phyloP scores from a whole-genome alignment of 2,797 vertebrate genomes.

The Nasua narica region DNA sequence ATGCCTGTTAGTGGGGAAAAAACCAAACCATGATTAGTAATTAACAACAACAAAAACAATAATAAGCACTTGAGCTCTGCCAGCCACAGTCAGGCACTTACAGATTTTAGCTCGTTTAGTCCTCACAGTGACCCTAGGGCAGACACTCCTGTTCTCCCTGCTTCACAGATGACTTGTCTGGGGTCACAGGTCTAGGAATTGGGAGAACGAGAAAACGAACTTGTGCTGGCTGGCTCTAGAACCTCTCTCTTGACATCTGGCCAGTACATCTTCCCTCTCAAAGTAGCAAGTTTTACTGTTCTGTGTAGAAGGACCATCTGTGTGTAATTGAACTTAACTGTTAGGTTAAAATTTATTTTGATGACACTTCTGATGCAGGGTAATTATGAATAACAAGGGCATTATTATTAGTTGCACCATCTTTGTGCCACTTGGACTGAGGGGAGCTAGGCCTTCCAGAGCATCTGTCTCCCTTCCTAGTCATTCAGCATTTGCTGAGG shows the following conservation, averaged over 20 bases:
- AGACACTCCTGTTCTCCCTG: neutral
- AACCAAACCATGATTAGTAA: neutral
- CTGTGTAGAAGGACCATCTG: neutral
- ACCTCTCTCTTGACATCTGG: neutral
- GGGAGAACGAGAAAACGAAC: neutral
- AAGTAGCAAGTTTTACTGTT: neutral
- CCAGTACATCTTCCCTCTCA: neutral
- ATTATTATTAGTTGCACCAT: neutral
- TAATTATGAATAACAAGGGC: neutral
- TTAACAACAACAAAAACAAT: neutral
- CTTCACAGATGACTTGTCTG: neutral
- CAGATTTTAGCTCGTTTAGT: neutral
- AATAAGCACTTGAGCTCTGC: neutral
- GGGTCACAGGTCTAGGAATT: neutral
- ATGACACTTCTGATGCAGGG: neutral
- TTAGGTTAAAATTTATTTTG: conserved; percentile 18
- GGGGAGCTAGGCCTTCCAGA: neutral
- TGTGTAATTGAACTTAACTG: neutral
- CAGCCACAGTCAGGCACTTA: neutral
- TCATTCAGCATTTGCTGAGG: neutral
- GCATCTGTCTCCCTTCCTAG: neutral
- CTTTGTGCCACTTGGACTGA: neutral
- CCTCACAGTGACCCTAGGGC: neutral
- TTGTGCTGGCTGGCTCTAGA: neutral
- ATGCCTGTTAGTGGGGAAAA: neutral